Percentiles rank a stretch among this genome's conserved stretches.
These are phyloP conservation scores for Rhinogobio ventralis DNA, from an alignment of 2,797 vertebrate genomes.

Conservation along the genomic window DNA sequence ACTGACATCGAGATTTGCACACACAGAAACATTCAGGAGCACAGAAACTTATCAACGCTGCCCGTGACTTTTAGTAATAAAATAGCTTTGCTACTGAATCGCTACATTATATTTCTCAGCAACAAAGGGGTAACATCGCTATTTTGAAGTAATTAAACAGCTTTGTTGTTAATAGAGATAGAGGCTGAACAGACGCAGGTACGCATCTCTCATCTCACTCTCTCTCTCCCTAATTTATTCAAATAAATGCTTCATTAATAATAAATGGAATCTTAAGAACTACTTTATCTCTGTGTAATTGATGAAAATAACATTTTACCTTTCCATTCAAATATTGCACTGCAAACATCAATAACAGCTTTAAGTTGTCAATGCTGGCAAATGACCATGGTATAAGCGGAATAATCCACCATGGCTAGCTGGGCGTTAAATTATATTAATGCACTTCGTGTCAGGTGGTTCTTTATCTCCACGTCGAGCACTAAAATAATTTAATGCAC, in stretches of 20 bases:
- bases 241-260: neutral
- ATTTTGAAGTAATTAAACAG: neutral
- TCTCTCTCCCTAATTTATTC: neutral
- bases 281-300: neutral
- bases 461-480: no score
- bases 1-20: no score
- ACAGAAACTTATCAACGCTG: no score
- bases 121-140: neutral
- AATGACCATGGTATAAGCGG: neutral
- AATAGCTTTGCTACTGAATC: no score
- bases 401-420: no score
- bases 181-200: neutral
- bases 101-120: no score
- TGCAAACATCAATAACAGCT: neutral
- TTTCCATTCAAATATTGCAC: neutral
- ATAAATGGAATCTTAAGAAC: neutral
- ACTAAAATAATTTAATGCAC: no score
- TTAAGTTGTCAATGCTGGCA: neutral
- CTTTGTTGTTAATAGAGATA: neutral
- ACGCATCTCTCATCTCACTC: neutral
- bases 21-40: no score
- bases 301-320: neutral
- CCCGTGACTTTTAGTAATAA: no score
- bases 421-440: no score
- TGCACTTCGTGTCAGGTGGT: no score